Evolutionary conservation across 2,113 vertebrate species (phyloP), one percentile per base, ranked within the genome.

Genomic region (Carollia perspicillata): DNA sequence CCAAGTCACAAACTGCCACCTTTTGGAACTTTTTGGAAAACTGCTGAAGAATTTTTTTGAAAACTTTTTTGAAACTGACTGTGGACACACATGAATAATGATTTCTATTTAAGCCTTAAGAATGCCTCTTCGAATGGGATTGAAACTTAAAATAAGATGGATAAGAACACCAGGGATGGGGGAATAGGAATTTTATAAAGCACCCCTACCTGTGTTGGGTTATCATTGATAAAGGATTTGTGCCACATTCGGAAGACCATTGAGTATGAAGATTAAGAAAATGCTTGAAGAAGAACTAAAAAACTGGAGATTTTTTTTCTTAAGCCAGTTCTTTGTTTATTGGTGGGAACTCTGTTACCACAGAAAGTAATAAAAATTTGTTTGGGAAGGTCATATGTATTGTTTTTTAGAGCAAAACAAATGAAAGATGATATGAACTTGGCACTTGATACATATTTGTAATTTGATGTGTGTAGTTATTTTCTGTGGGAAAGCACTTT

Each of bases 401-500:
- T 92, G 88, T 79, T 92, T 96, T 96, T 93, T 93, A 93, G 88
- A 96, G 78, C 66, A 96, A 95, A 96, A 95, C 89, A 95, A 89
- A 91, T 95, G 90, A 95, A 96, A 97, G 85, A 95, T 94, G 81
- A 95, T 95, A 89, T 89, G 93, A 96, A 95, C 89, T 97, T 95
- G 96, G 96, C 91, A 96, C 35, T 91, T 95, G 72, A 96, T 88
- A 78, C 68, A 75, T 86, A 83, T 88, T 90, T 85, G 93, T 53
- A 97, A 93, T 97, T 96, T 97, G 91, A 90, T 92, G 91, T 97
- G 91, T 88, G 44, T 93, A 74, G 77, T 89, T 91, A 65, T 93
- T 96, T 97, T 97, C 85, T 96, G 89, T 97, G 95, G 96, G 95
- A 97, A 97, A 86, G 74, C 22, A 80, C 95, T 94, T 90, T 83